Base-by-base conservation (phyloP, 2,888 invertebrate species). In the Spodoptera picta region DNA sequence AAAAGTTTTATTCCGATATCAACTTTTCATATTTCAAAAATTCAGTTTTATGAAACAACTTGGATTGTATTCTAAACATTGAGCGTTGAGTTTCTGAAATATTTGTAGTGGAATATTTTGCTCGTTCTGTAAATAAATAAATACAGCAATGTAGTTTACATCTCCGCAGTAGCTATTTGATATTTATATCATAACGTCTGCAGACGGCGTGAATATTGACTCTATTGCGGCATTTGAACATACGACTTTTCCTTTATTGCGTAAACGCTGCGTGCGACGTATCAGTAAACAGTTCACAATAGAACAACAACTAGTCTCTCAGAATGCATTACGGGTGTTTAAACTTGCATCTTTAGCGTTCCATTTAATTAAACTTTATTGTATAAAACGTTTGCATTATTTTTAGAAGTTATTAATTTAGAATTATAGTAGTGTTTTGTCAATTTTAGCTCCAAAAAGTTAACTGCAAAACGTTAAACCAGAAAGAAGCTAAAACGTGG, bases 21-120 rank as follows among this genome's bases (percentile, higher is more conserved):
- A 65, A 70, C 11, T 67, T 71, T 65, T 58, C 62, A 67, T 62
- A 44, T 58, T 48, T 63, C 45, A 62, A 51, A 54, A 66, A 58
- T 36, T 51, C 67, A 55, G 48, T 67, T 72, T 67, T 46, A 67
- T 49, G 55, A 62, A 55, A 72, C 36, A 54, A 60, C 43, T 58
- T 48, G 45, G 7, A 41, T 55, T 55, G 45, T 67, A 57, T 51
- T 72, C 48, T 49, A 55, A 67, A 62, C 23, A 67, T 58, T 14
- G 51, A 19, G 23, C n/a, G 12, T 54, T 57, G 23, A 57, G 46
- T 47, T 57, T 23, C 14, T 50, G 49, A 57, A 36, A 61, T 23
- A 42, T 47, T 71, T 50, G 10, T 9, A 24, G 46, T 46, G 12
- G 47, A 54, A 57, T 51, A 41, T 53, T 60, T 41, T 1, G 3